Evolutionary conservation across 2,888 invertebrate species (phyloP).

Genomic region (Ommatoiulus sabulosus): DNA sequence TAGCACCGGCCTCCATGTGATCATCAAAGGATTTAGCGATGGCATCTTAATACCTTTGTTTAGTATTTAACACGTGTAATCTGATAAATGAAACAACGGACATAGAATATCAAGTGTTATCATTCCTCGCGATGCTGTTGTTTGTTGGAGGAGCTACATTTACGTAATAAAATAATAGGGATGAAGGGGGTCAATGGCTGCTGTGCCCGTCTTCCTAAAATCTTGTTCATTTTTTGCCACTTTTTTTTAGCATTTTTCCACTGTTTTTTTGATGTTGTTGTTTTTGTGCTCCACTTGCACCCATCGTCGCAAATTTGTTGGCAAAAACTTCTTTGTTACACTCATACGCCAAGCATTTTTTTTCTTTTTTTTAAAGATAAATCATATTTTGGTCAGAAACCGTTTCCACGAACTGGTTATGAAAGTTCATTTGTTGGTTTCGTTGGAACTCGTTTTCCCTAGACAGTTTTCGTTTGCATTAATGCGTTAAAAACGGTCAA

Average conservation of each 20-base stretch:
- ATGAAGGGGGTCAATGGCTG: conserved; percentile 21
- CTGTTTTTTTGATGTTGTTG: not conserved
- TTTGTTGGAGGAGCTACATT: not conserved
- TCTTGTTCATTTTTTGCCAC: not conserved
- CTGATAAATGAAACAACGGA: not conserved
- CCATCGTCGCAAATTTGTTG: not conserved
- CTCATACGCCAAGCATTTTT: not conserved
- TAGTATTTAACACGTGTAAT: conserved; percentile 40
- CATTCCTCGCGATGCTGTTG: not conserved
- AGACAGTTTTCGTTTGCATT: not conserved
- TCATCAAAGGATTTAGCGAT: not conserved
- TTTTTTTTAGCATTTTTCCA: not conserved
- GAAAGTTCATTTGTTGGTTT: conserved; percentile 4
- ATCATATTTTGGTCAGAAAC: not conserved
- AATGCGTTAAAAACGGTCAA: not conserved
- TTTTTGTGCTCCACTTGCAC: not conserved
- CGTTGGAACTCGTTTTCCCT: not conserved
- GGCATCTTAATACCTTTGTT: conserved; percentile 12
- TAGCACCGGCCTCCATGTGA: not conserved
- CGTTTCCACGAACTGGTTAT: conserved; percentile 9
- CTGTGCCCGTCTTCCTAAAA: not conserved
- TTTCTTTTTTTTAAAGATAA: not conserved
- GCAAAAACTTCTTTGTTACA: not conserved
- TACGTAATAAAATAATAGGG: not conserved
- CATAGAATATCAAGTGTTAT: not conserved